Evolutionary conservation across 2,888 invertebrate genomes (phyloP).

Genomic region (Sinhomidia bicolor): DNA sequence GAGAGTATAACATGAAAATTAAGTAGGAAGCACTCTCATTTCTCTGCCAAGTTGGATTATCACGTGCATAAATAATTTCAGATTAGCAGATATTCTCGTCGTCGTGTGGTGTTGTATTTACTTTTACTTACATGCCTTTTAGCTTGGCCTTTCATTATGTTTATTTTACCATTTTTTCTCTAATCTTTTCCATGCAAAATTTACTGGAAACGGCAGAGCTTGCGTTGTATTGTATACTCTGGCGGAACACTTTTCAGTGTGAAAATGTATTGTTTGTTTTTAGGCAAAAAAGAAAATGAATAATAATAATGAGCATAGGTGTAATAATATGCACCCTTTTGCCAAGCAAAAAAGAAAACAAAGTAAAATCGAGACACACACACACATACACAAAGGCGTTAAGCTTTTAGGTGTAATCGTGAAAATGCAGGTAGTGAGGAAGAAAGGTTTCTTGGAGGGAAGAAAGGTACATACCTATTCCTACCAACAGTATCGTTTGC

Average conservation of each 20-base stretch:
- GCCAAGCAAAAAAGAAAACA: neutral
- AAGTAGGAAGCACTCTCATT: neutral
- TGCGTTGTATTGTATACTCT: neutral
- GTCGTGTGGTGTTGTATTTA: too few relatives aligned
- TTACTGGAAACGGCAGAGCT: neutral
- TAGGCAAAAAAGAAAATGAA: slow-evolving; percentile 9
- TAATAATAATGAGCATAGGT: neutral
- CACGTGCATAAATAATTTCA: slow-evolving; percentile 22
- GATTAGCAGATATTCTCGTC: neutral
- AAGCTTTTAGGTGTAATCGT: neutral
- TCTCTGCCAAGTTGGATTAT: slow-evolving; percentile 12
- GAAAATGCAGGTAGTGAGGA: neutral
- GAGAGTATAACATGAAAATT: neutral
- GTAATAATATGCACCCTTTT: slow-evolving; percentile 8
- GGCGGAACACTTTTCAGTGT: slow-evolving; percentile 24
- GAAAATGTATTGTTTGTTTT: slow-evolving; percentile 40
- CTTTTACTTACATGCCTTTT: neutral
- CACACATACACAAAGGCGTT: neutral
- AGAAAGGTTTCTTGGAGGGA: neutral
- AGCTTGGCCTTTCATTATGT: neutral
- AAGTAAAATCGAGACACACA: neutral
- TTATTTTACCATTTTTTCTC: neutral
- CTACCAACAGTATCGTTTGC: too few relatives aligned
- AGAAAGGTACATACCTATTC: neutral
- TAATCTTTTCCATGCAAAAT: slow-evolving; percentile 23